Conservation (phyloP, 2,797 vertebrate species). For the Lutjanus campechanus region DNA sequence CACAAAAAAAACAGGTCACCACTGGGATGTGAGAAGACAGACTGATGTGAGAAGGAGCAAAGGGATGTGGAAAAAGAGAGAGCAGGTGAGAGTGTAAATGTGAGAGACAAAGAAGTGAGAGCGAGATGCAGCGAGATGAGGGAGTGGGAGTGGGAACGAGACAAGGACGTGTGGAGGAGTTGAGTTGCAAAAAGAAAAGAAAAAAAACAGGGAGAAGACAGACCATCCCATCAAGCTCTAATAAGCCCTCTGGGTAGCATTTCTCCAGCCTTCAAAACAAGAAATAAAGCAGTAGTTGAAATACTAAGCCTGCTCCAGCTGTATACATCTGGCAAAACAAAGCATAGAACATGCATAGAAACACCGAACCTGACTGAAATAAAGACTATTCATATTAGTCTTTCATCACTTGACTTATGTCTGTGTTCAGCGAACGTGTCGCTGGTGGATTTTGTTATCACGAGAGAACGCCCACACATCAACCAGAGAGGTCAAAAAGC, state of each 20-base stretch:
- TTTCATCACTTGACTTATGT: too few species aligned
- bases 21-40: not conserved
- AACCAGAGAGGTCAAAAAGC: constrained; percentile 18
- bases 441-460: not conserved
- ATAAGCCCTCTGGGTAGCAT: constrained; percentile 65
- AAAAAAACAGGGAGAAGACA: constrained; percentile 41
- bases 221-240: constrained; percentile 59
- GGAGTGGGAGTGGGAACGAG: constrained; percentile 38
- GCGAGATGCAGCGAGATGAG: constrained; percentile 10
- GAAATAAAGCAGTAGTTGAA: constrained; percentile 51
- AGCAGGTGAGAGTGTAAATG: constrained; percentile 18
- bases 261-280: constrained; percentile 66
- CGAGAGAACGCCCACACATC: not conserved
- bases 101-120: constrained; percentile 20
- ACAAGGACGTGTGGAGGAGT: constrained; percentile 46
- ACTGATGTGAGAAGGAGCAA: constrained; percentile 13
- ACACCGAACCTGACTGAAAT: too few species aligned
- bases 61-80: constrained; percentile 9
- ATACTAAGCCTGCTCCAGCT: constrained; percentile 24
- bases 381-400: too few species aligned
- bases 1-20: not conserved
- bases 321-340: constrained; percentile 17
- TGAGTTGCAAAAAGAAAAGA: constrained; percentile 48
- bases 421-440: too few species aligned
- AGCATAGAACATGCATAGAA: not conserved